These are phyloP conservation scores for Anas platyrhynchos DNA, from an alignment of 2,113 vertebrate species.

Conservation along the genomic window DNA sequence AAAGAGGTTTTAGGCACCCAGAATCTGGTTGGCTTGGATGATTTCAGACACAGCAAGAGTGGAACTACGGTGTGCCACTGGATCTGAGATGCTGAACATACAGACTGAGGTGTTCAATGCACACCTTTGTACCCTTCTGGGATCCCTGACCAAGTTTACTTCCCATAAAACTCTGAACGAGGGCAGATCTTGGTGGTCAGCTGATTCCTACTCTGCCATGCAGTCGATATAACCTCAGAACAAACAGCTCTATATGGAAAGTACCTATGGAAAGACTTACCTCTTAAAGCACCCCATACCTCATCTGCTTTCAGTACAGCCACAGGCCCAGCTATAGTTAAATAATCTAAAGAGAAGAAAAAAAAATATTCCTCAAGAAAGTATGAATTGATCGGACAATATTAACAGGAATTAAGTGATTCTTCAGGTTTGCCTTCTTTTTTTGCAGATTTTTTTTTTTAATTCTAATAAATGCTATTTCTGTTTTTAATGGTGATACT, in stretches of 20 bases:
- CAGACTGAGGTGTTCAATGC: neutral
- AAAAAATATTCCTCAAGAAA: neutral
- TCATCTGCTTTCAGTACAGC: slow-evolving; percentile 86
- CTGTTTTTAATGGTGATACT: fast-evolving
- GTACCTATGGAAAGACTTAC: slow-evolving; percentile 68
- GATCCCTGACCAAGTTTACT: neutral
- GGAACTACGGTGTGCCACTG: neutral
- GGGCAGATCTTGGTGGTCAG: neutral
- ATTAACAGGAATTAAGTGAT: neutral
- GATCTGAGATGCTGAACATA: neutral
- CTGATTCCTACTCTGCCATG: neutral
- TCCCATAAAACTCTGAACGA: neutral
- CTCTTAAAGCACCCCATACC: slow-evolving; percentile 94
- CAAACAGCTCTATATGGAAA: neutral
- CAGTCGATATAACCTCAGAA: neutral
- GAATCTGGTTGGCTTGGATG: neutral
- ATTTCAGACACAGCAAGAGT: neutral
- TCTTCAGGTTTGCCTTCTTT: neutral
- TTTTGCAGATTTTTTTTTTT: neutral
- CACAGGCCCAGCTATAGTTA: slow-evolving; percentile 77
- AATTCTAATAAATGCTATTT: neutral
- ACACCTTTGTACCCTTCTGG: neutral
- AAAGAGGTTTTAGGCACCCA: neutral
- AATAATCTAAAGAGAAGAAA: slow-evolving; percentile 79
- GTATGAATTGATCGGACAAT: neutral